A percentile compares a stretch with the other conserved stretches of the same genome.
These are phyloP conservation scores for Zaprionus tsacasi DNA, from an alignment of 1,140 invertebrate species.

Conservation along the genomic window DNA sequence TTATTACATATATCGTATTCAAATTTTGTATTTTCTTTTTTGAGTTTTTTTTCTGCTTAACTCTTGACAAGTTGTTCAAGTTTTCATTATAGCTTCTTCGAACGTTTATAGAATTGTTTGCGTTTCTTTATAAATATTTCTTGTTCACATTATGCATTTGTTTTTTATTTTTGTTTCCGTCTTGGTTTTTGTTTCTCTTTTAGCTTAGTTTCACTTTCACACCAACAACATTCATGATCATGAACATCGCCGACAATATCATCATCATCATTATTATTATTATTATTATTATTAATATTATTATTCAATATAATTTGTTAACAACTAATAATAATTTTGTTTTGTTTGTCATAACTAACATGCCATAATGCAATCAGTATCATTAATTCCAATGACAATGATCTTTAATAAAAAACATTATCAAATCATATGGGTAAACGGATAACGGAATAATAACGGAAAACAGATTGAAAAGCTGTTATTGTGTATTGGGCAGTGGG, in stretches of 20 bases:
- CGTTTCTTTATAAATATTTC: constrained; percentile 75
- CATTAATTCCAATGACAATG: constrained; percentile 71
- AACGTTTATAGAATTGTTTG: constrained; percentile 71
- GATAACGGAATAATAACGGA: constrained; percentile 22
- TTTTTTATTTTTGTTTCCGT: constrained; percentile 46
- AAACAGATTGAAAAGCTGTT: constrained; percentile 63
- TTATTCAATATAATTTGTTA: constrained; percentile 83
- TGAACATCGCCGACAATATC: constrained; percentile 66
- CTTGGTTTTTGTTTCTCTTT: constrained; percentile 55
- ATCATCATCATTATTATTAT: constrained; percentile 55
- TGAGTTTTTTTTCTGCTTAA: constrained; percentile 53
- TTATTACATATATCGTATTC: constrained; percentile 76
- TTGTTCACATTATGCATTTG: constrained; percentile 71
- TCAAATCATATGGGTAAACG: constrained; percentile 26
- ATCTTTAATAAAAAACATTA: constrained; percentile 65
- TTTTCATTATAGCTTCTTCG: constrained; percentile 63
- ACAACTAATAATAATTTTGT: constrained; percentile 83
- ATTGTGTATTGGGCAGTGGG: constrained; percentile 14
- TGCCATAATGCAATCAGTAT: constrained; percentile 69
- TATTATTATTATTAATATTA: constrained; percentile 67
- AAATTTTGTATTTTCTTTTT: constrained; percentile 51
- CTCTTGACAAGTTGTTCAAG: constrained; percentile 40
- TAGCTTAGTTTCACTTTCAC: constrained; percentile 66
- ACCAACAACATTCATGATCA: constrained; percentile 60
- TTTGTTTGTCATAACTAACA: constrained; percentile 81